phyloP scores from a whole-genome alignment of 1,140 invertebrate species.

The Nymphalis io region DNA sequence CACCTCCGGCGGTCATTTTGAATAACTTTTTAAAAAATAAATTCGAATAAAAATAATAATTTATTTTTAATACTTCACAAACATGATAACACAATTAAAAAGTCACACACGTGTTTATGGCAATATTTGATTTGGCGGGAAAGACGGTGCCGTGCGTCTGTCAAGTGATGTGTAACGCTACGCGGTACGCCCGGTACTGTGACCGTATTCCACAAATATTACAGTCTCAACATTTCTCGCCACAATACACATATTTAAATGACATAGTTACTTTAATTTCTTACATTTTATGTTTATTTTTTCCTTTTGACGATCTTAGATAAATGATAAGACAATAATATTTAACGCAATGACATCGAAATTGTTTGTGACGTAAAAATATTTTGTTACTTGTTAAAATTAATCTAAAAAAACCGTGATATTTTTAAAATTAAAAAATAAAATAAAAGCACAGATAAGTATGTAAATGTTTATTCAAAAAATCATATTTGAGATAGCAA shows the following conservation, averaged over 20 bases:
- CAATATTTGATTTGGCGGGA: constrained; percentile 41
- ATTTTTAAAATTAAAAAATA: not conserved
- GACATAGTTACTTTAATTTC: constrained; percentile 5
- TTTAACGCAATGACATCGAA: no score
- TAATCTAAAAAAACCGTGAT: no score
- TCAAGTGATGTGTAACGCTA: constrained; percentile 34
- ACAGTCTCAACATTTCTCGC: constrained; percentile 10
- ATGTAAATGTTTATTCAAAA: constrained; percentile 77
- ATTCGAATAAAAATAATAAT: constrained; percentile 35
- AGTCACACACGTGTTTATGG: constrained; percentile 19
- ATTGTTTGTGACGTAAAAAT: no score
- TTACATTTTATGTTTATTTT: constrained; percentile 6
- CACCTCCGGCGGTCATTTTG: constrained; percentile 71
- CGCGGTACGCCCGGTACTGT: constrained; percentile 40
- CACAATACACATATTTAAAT: not conserved
- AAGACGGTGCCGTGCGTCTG: constrained; percentile 29
- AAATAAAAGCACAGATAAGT: constrained; percentile 39
- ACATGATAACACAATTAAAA: constrained; percentile 38
- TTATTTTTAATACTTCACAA: constrained; percentile 35
- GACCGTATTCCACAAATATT: constrained; percentile 13
- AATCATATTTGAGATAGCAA: constrained; percentile 79
- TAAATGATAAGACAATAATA: constrained; percentile 18
- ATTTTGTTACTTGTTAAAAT: no score
- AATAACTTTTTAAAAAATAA: constrained; percentile 33
- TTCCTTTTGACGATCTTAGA: constrained; percentile 23